Percentiles rank a stretch among this genome's conserved stretches.
phyloP scores from a whole-genome alignment of 2,113 vertebrate genomes.

The Carollia perspicillata region DNA sequence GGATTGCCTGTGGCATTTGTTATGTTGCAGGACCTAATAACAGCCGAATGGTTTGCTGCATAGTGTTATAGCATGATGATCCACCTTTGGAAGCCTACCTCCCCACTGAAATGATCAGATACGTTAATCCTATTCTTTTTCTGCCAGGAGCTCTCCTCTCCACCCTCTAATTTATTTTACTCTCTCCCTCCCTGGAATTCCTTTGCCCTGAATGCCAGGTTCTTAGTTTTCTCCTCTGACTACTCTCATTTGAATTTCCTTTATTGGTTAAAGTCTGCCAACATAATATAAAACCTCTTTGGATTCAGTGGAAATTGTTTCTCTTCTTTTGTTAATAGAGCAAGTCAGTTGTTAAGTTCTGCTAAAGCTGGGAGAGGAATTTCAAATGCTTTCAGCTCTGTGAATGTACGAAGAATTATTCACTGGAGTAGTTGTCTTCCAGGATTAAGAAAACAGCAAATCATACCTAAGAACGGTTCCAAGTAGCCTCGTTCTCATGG shows the following conservation, averaged over 20 bases:
- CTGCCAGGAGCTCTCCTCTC: background rate
- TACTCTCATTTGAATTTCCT: conserved; percentile 36
- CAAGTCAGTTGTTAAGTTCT: conserved; percentile 39
- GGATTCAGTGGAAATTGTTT: conserved; percentile 31
- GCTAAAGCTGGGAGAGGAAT: conserved; percentile 49
- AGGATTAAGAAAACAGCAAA: conserved; percentile 38
- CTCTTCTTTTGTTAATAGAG: conserved; percentile 39
- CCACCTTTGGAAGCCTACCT: background rate
- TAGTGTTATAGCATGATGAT: background rate
- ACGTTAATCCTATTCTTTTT: background rate
- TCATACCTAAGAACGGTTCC: conserved; percentile 53
- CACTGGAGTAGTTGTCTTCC: conserved; percentile 34
- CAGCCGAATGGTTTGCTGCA: background rate
- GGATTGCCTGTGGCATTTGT: background rate
- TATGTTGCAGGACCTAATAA: background rate
- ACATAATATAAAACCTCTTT: conserved; percentile 15
- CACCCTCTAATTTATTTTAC: background rate
- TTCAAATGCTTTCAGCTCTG: conserved; percentile 46
- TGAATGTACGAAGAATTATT: conserved; percentile 54
- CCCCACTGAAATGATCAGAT: background rate
- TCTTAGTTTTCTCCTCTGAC: conserved; percentile 41
- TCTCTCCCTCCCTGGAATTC: background rate
- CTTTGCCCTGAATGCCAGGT: background rate
- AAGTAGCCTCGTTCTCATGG: conserved; percentile 61
- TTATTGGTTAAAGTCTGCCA: conserved; percentile 48